These are phyloP conservation scores for Bradypus variegatus DNA, from an alignment of 2,797 vertebrate species.

Conservation along the genomic window DNA sequence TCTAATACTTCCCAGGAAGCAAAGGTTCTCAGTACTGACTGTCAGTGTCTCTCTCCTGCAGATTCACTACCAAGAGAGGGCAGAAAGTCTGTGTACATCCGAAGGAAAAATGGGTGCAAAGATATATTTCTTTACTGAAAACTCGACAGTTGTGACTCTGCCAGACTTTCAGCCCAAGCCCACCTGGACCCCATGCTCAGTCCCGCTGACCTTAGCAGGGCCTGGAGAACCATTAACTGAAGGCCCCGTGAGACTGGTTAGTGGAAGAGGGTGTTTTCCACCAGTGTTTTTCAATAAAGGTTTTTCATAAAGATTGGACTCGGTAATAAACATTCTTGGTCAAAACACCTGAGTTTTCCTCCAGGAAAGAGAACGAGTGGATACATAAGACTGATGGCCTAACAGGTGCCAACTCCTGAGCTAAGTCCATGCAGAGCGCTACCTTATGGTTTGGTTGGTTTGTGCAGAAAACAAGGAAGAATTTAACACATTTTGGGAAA, in stretches of 20 bases:
- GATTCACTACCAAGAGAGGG: constrained; percentile 43
- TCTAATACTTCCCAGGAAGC: neutral
- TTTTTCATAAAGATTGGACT: neutral
- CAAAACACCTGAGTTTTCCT: constrained; percentile 1
- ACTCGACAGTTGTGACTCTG: neutral
- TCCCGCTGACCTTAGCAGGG: neutral
- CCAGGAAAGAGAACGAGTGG: neutral
- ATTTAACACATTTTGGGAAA: neutral
- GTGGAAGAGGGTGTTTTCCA: neutral
- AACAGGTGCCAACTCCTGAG: neutral
- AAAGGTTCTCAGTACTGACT: neutral
- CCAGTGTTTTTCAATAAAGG: neutral
- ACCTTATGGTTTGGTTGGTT: neutral
- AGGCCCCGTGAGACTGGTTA: neutral
- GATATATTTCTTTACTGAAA: constrained; percentile 11
- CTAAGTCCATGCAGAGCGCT: neutral
- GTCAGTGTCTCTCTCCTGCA: neutral
- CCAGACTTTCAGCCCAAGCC: neutral
- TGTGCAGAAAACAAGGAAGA: neutral
- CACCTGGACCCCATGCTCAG: neutral
- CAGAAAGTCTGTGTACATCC: neutral
- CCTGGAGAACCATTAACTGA: neutral
- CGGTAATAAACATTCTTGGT: neutral
- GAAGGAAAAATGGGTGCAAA: constrained; percentile 24
- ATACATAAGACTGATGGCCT: neutral